phyloP scores from a whole-genome alignment of 92 coral and sea anemone species.

The Epizoanthus fatuus region DNA sequence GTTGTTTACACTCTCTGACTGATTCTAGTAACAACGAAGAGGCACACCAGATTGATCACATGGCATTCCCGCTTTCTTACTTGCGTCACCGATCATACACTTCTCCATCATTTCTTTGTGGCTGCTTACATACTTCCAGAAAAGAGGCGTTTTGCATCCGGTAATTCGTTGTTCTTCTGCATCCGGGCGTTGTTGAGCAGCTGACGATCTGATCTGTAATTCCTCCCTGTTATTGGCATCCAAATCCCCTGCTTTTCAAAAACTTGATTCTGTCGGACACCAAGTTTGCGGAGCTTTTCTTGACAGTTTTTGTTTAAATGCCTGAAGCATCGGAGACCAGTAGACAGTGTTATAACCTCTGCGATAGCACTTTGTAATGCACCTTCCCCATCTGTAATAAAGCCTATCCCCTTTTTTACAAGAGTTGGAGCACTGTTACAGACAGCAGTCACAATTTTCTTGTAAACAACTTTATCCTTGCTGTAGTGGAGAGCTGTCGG shows the following conservation, averaged over 20 bases:
- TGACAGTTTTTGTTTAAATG: constrained; percentile 49
- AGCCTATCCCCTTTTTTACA: constrained; percentile 41
- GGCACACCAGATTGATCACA: constrained; percentile 29
- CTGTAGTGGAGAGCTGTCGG: constrained; percentile 71
- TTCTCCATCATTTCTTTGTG: constrained; percentile 51
- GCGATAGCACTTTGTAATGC: constrained; percentile 50
- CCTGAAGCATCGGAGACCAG: constrained; percentile 60
- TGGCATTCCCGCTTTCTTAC: constrained; percentile 69
- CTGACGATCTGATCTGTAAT: constrained; percentile 30
- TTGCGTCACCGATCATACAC: constrained; percentile 52
- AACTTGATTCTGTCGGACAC: constrained; percentile 48
- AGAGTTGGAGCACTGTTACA: constrained; percentile 20
- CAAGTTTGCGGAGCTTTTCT: constrained; percentile 25
- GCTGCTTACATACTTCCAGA: constrained; percentile 37
- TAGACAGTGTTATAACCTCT: constrained; percentile 50
- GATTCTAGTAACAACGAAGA: constrained; percentile 47
- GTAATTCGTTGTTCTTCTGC: constrained; percentile 44
- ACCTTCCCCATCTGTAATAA: constrained; percentile 63
- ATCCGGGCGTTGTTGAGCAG: constrained; percentile 29
- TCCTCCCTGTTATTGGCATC: constrained; percentile 46
- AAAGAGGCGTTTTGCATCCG: neutral
- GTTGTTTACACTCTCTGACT: constrained; percentile 68
- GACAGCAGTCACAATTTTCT: constrained; percentile 60
- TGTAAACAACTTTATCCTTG: constrained; percentile 33
- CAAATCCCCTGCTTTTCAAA: constrained; percentile 48